A percentile compares a stretch with the other conserved stretches of the same genome.
phyloP scores from a whole-genome alignment of 2,113 vertebrate genomes.

The Tyto alba region DNA sequence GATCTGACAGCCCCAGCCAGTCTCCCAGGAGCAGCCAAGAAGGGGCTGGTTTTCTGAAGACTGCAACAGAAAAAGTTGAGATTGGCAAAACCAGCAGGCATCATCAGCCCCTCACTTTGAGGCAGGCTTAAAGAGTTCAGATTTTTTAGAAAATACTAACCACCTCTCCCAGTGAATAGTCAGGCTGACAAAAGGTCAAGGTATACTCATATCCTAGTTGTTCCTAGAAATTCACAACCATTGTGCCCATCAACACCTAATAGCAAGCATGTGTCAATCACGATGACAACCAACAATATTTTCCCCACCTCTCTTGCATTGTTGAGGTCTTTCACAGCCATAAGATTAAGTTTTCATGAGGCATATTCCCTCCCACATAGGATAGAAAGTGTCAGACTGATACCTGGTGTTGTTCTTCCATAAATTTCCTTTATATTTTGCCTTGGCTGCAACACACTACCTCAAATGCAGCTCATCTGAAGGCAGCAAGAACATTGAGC shows the following conservation, averaged over 20 bases:
- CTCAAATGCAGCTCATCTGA: neutral
- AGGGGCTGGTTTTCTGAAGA: neutral
- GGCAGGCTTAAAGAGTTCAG: neutral
- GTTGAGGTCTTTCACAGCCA: neutral
- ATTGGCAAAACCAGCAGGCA: neutral
- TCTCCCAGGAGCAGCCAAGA: neutral
- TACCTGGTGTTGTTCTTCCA: neutral
- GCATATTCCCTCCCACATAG: rapidly evolving
- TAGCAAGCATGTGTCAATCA: neutral
- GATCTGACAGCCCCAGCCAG: neutral
- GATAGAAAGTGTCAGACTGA: neutral
- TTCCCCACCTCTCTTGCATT: neutral
- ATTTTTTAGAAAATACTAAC: neutral
- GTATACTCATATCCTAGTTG: rapidly evolving
- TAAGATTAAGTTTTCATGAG: neutral
- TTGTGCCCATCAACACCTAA: neutral
- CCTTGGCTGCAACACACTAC: neutral
- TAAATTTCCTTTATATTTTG: neutral
- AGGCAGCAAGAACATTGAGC: neutral
- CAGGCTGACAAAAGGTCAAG: neutral
- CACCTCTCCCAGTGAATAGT: neutral
- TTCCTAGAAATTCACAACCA: neutral
- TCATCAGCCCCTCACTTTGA: neutral
- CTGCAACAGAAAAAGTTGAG: neutral
- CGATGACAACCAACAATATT: neutral